These are phyloP conservation scores for Centropus bengalensis DNA, from an alignment of 2,113 vertebrate species.

Conservation along the genomic window DNA sequence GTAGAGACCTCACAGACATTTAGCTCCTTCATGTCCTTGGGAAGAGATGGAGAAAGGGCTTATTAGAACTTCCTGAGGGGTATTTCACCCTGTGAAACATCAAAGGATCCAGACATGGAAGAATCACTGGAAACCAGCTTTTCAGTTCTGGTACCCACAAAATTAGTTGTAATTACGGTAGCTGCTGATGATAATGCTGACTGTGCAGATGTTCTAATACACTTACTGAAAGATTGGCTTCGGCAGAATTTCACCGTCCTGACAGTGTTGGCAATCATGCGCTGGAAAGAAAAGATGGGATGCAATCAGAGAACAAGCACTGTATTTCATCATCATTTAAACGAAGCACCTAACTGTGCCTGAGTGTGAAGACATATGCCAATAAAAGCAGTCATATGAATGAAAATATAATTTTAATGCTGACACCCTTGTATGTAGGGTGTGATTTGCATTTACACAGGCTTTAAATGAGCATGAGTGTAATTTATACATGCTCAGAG, in stretches of 20 bases:
- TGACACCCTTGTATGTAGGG: neutral
- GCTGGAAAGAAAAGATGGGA: conserved; percentile 79
- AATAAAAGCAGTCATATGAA: conserved; percentile 60
- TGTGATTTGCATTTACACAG: conserved; percentile 62
- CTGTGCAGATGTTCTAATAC: neutral
- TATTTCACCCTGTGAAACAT: neutral
- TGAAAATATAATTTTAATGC: conserved; percentile 58
- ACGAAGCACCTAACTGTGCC: conserved; percentile 48
- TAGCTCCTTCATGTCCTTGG: neutral
- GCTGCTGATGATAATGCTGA: conserved; percentile 36
- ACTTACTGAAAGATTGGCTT: conserved; percentile 95
- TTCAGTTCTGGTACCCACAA: neutral
- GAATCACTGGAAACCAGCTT: neutral
- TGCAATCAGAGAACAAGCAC: conserved; percentile 60
- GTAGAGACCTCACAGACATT: neutral
- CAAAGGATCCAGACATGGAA: neutral
- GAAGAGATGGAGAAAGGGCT: neutral
- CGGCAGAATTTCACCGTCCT: conserved; percentile 92
- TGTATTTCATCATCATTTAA: conserved; percentile 55
- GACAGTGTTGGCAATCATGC: conserved; percentile 96
- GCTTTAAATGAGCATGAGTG: conserved; percentile 22
- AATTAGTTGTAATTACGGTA: conserved; percentile 32
- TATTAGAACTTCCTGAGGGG: neutral
- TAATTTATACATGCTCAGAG: conserved; percentile 35
- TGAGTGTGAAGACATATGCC: conserved; percentile 22